Percentiles rank a stretch among this genome's conserved stretches.
phyloP scores from a whole-genome alignment of 2,113 vertebrate species.

The Plectropomus leopardus region DNA sequence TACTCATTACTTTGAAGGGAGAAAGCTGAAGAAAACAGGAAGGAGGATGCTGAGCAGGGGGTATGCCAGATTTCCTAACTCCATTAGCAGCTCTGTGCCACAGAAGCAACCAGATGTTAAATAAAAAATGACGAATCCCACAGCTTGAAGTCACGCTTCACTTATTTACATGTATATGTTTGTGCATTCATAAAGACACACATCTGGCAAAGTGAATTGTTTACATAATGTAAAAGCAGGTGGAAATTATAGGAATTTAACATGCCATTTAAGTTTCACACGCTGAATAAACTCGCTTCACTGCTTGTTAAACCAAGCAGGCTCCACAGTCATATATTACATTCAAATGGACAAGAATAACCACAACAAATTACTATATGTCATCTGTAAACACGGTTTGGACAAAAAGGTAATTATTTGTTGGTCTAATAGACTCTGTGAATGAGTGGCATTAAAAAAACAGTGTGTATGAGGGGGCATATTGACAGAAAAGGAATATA shows the following conservation, averaged over 20 bases:
- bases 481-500: no score
- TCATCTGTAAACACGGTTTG: background rate
- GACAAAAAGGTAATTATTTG: background rate
- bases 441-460: background rate
- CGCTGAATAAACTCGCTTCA: background rate
- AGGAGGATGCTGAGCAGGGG: background rate
- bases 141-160: constrained; percentile 23
- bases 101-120: constrained; percentile 53
- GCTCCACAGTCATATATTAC: constrained; percentile 14
- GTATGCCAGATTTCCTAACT: constrained; percentile 23
- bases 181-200: constrained; percentile 14
- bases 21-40: background rate
- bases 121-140: constrained; percentile 66
- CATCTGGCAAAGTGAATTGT: constrained; percentile 16
- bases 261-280: background rate
- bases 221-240: constrained; percentile 37
- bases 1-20: constrained; percentile 27
- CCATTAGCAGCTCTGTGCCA: constrained; percentile 49
- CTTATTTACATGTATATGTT: background rate
- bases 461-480: no score
- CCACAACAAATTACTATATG: background rate
- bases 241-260: background rate
- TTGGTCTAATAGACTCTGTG: background rate
- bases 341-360: background rate
- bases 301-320: background rate